phyloP scores from a whole-genome alignment of 2,888 invertebrate species.

The Callyntrura guangdongensis region DNA sequence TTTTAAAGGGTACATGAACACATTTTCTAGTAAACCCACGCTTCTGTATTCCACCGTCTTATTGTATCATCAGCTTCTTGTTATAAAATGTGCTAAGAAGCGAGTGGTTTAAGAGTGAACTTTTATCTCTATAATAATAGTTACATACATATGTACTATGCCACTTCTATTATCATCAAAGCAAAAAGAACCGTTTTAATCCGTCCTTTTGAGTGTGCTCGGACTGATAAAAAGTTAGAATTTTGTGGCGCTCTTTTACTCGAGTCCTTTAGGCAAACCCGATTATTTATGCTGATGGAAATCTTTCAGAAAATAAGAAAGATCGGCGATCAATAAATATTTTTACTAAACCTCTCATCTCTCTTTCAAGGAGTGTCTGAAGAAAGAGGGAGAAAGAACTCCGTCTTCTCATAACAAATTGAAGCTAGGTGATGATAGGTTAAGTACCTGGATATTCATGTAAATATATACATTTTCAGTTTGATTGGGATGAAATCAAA shows the following conservation, averaged over 20 bases:
- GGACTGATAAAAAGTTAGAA: constrained; percentile 29
- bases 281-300: constrained; percentile 77
- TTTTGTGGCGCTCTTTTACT: background rate
- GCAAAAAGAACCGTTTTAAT: constrained; percentile 79
- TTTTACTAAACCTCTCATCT: constrained; percentile 77
- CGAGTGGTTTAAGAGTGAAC: too few relatives aligned
- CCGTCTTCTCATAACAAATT: constrained; percentile 63
- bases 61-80: too few relatives aligned
- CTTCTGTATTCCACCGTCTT: constrained; percentile 17
- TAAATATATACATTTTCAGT: constrained; percentile 12
- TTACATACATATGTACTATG: constrained; percentile 46
- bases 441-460: constrained; percentile 60
- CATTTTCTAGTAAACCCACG: background rate
- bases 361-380: constrained; percentile 1
- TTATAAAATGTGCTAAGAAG: too few relatives aligned
- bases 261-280: constrained; percentile 42
- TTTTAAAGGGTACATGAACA: too few relatives aligned
- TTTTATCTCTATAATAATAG: too few relatives aligned
- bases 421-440: constrained; percentile 76
- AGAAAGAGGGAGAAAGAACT: background rate
- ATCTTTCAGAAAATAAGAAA: constrained; percentile 46
- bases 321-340: constrained; percentile 78
- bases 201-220: constrained; percentile 46
- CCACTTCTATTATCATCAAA: constrained; percentile 23
- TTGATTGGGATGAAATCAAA: constrained; percentile 38